Evolutionary conservation across 2,888 invertebrate genomes (phyloP), one percentile per base, ranked within the genome.

Genomic region (Drosophila nigricruria): DNA sequence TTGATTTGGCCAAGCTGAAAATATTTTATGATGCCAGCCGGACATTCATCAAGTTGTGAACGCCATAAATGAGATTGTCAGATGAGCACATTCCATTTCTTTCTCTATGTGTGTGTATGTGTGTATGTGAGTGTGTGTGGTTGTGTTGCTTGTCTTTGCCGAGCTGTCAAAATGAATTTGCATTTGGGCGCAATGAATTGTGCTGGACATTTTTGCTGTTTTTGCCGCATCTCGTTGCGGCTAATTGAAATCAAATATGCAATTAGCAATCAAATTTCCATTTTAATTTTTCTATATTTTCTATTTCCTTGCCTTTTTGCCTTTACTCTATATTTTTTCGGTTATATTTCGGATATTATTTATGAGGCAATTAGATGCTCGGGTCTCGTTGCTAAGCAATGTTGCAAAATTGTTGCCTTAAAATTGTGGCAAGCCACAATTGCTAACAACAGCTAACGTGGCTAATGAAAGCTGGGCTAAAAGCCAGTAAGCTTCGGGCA

Each of bases 211-310:
- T 27, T 27, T 5, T 27, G 27, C 27, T 10, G 30, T 27, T 27
- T 27, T 5, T 27, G 27, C 27, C 2, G 30, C 16, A 65, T 49
- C 34, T 38, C 9, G 47, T 59, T 68, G 49, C 32, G 36, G 5
- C 67, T 71, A 78, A 86, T 82, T 86, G 86, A 82, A 82, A 86
- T 88, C 73, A 80, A 85, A 85, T 85, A 80, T 80, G 88, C 77
- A 82, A 80, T 82, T 80, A 80, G 81, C 72, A 60, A 70, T 59
- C 45, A 72, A 50, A 68, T 70, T 78, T 59, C 53, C 58, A 50
- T 63, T 68, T 66, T 52, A 23, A 45, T 76, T 60, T 36, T 45
- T 23, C 52, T 43, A 50, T 38, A 56, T 50, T 66, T 25, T 3
- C 27, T 23, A 25, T 14, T 60, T 62, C 4, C 16, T 52, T 52